Percentiles rank a stretch among this genome's conserved stretches.
Evolutionary conservation across 2,113 vertebrate genomes (phyloP).

Genomic region (Varanus salvator): DNA sequence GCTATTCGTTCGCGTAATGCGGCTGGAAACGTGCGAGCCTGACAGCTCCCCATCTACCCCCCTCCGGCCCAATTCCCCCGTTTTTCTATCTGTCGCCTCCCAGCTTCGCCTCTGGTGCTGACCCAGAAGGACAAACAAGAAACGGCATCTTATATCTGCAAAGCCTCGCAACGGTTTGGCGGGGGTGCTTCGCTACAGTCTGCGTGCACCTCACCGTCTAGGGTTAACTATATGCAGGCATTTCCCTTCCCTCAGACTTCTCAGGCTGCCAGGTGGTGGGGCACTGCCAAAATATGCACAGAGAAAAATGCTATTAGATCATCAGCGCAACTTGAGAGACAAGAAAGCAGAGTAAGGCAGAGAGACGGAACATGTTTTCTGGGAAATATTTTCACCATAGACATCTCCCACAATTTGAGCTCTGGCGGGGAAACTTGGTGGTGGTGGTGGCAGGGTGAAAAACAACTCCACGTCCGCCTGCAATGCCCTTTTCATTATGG

Average conservation of each 20-base stretch:
- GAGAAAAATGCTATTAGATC: constrained; percentile 83
- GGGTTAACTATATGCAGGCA: constrained; percentile 72
- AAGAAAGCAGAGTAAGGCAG: constrained; percentile 66
- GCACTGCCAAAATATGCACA: constrained; percentile 79
- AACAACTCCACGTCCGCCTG: constrained; percentile 52
- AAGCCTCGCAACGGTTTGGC: not conserved
- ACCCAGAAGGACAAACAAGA: constrained; percentile 28
- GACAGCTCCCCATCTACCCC: constrained; percentile 65
- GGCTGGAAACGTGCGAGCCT: constrained; percentile 76
- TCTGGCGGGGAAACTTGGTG: not conserved
- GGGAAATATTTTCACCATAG: constrained; percentile 67
- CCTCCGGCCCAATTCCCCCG: not conserved
- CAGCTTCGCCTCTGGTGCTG: not conserved
- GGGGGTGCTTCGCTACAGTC: not conserved
- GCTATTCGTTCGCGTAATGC: constrained; percentile 81
- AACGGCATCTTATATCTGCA: not conserved
- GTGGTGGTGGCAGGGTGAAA: constrained; percentile 47
- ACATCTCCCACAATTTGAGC: constrained; percentile 37
- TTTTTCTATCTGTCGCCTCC: not conserved
- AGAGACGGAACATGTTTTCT: constrained; percentile 62
- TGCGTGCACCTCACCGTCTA: constrained; percentile 38
- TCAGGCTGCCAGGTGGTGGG: constrained; percentile 73
- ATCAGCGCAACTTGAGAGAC: constrained; percentile 70
- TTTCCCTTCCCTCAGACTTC: constrained; percentile 77
- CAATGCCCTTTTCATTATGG: constrained; percentile 68